phyloP scores from a whole-genome alignment of 2,113 vertebrate genomes.

The Amia ocellicauda region DNA sequence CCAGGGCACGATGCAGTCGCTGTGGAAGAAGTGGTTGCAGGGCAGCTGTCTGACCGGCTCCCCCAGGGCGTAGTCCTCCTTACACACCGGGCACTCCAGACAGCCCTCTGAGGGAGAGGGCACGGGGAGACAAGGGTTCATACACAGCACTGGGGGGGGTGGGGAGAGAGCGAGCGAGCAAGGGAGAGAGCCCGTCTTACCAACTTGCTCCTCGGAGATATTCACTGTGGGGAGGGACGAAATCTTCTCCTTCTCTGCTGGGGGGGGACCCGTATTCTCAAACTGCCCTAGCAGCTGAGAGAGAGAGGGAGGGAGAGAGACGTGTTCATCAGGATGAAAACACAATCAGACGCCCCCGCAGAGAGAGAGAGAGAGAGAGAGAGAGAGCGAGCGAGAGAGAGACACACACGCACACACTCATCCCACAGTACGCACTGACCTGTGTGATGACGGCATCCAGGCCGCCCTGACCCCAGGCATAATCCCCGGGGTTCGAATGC shows the following conservation, averaged over 20 bases:
- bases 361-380: background rate
- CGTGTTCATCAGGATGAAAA: too few relatives aligned
- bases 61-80: slow-evolving; percentile 84
- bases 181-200: slow-evolving; percentile 54
- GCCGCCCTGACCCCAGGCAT: slow-evolving; percentile 95
- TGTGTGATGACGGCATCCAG: slow-evolving; percentile 95
- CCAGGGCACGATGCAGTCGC: slow-evolving; percentile 96
- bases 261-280: slow-evolving; percentile 92
- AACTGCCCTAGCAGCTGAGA: slow-evolving; percentile 87
- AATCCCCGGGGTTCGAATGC: slow-evolving; percentile 94
- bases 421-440: too few relatives aligned
- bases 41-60: slow-evolving; percentile 91
- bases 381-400: rapidly evolving
- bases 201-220: slow-evolving; percentile 94
- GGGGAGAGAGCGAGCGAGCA: too few relatives aligned
- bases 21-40: slow-evolving; percentile 96
- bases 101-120: slow-evolving; percentile 66
- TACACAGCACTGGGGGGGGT: background rate
- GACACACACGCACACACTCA: too few relatives aligned
- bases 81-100: slow-evolving; percentile 95
- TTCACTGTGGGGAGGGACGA: slow-evolving; percentile 86
- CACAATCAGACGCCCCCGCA: slow-evolving; percentile 29
- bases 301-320: slow-evolving; percentile 12
- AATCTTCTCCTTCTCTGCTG: slow-evolving; percentile 94
- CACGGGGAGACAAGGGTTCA: too few relatives aligned